These are phyloP conservation scores for Haplochromis burtoni DNA, from an alignment of 2,113 vertebrate genomes.

Conservation along the genomic window DNA sequence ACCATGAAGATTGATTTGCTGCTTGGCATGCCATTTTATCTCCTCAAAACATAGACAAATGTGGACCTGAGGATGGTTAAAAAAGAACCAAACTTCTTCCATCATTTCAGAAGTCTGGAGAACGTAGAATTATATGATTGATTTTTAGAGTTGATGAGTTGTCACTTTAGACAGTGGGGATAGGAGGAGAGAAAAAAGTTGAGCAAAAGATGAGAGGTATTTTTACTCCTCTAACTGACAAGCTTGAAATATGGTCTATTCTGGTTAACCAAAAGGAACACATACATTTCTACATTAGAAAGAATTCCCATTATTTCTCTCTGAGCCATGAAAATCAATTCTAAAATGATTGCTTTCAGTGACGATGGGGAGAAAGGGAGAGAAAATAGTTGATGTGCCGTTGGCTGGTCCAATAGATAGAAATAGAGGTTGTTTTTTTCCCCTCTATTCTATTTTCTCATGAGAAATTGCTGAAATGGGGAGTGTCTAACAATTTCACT, in stretches of 20 bases:
- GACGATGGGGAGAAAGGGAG: conserved; percentile 57
- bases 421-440: conserved; percentile 73
- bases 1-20: conserved; percentile 47
- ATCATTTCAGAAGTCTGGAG: conserved; percentile 35
- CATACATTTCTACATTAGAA: conserved; percentile 97
- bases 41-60: conserved; percentile 45
- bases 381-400: conserved; percentile 80
- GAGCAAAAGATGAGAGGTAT: conserved; percentile 66
- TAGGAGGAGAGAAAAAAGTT: conserved; percentile 43
- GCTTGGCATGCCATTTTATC: conserved; percentile 40
- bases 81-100: conserved; percentile 44
- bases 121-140: conserved; percentile 65
- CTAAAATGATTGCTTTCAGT: conserved; percentile 93
- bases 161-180: conserved; percentile 64
- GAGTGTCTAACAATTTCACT: conserved; percentile 62
- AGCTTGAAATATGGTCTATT: conserved; percentile 93
- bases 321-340: conserved; percentile 99
- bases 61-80: conserved; percentile 36
- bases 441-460: conserved; percentile 66
- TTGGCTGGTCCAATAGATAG: conserved; percentile 84
- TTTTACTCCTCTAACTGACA: conserved; percentile 85
- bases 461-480: conserved; percentile 67
- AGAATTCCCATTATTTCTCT: conserved; percentile 98
- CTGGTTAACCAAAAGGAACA: conserved; percentile 99
- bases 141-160: conserved; percentile 71